Evolutionary conservation across 1,140 invertebrate genomes (phyloP).

Genomic region (Panagrolaimus sp.): DNA sequence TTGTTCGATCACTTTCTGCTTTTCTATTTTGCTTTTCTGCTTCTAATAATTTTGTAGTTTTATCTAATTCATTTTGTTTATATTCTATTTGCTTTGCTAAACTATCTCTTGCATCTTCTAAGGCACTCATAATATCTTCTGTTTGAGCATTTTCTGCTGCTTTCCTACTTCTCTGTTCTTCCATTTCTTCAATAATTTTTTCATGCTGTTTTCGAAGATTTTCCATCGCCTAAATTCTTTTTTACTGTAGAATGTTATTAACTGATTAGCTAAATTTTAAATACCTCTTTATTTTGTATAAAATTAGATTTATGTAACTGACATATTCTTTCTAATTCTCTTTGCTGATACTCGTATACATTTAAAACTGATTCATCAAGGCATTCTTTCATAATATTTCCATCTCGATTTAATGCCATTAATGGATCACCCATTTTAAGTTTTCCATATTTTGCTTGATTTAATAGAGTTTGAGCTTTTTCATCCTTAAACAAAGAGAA

Average conservation of each 20-base stretch:
- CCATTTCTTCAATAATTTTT: not conserved
- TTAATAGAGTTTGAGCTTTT: not conserved
- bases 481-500: not conserved
- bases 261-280: not conserved
- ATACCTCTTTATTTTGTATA: not conserved
- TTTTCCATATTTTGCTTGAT: conserved; percentile 12
- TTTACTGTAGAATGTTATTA: not conserved
- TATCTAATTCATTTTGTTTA: not conserved
- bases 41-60: not conserved
- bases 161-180: not conserved
- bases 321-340: conserved; percentile 11
- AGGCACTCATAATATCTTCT: conserved; percentile 5
- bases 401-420: not conserved
- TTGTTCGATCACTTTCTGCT: not conserved
- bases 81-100: not conserved
- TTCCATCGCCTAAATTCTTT: conserved; percentile 2
- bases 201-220: not conserved
- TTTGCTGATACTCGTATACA: conserved; percentile 12
- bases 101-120: not conserved
- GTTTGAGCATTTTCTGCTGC: not conserved
- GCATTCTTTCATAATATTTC: not conserved
- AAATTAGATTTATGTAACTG: conserved; percentile 1
- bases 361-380: conserved; percentile 11
- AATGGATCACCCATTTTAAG: conserved; percentile 10
- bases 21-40: not conserved